These are phyloP conservation scores for Petroica traversi DNA, from an alignment of 2,113 vertebrate genomes.

Conservation along the genomic window DNA sequence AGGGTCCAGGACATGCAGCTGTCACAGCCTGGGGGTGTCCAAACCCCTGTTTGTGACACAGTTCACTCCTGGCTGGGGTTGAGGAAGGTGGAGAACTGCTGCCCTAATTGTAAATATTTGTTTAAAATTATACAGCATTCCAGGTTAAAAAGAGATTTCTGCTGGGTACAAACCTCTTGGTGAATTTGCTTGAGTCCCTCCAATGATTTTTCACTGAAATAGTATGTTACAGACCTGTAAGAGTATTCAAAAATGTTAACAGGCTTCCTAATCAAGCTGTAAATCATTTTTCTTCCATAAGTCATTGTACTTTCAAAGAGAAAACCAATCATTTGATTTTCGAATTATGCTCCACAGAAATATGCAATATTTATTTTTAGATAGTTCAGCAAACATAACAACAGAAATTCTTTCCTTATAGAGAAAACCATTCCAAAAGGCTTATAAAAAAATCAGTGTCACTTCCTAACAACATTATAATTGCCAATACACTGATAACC, in stretches of 20 bases:
- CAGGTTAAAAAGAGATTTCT: background rate
- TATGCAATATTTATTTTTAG: background rate
- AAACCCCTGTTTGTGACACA: accelerated
- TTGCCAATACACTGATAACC: background rate
- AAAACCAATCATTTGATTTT: background rate
- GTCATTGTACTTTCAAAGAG: background rate
- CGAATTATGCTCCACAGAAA: background rate
- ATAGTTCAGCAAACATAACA: background rate
- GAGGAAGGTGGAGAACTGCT: background rate
- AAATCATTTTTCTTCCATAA: background rate
- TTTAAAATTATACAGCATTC: background rate
- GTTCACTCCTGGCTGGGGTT: background rate
- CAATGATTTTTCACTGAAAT: constrained; percentile 75
- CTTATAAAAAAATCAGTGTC: background rate
- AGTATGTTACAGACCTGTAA: constrained; percentile 74
- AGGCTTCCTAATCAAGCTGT: background rate
- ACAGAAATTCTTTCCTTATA: background rate
- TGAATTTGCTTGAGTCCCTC: constrained; percentile 86
- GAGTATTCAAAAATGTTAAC: background rate
- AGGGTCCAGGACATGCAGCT: background rate
- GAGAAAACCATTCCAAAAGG: background rate
- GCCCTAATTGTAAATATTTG: background rate
- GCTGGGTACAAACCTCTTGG: constrained; percentile 76
- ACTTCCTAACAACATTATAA: background rate
- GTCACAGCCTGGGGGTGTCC: accelerated